Evolutionary conservation across 2,888 invertebrate genomes (phyloP), one percentile per base, ranked within the genome.

Genomic region (Ophraella communa): DNA sequence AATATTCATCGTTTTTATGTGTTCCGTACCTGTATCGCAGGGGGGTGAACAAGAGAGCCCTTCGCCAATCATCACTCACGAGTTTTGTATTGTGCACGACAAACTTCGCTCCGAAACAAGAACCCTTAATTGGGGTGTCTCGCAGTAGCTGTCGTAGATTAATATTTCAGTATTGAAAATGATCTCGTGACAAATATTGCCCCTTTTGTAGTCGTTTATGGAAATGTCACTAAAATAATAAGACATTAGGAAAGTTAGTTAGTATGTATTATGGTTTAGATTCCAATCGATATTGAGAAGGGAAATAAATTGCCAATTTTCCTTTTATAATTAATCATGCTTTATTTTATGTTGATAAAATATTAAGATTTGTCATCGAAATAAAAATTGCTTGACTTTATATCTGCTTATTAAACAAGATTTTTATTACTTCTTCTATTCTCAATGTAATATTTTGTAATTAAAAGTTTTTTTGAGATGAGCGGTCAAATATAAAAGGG

Each of bases 21-120:
- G n/a, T n/a, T n/a, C n/a, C n/a, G n/a, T n/a, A n/a, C n/a, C n/a
- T 47, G 17, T 10, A 24, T 14, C 49, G 10, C 23, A 30, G 11
- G n/a, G 11, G 39, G 59, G 55, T 24, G 56, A 47, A 60, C 47
- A 49, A 53, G 44, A 54, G 35, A 33, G 47, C 58, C 58, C 62
- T 44, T 23, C 39, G 56, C 52, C 61, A 61, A 61, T 65, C 61
- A 59, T 64, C 57, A 52, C 23, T 53, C 54, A 39, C 14, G 27
- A 54, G 55, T 59, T 45, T 60, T 18, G 58, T 49, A 55, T 64
- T 64, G 35, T 59, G 21, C 23, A 58, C 39, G 30, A 14, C 17
- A 44, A 33, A 30, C 23, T 53, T 63, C 30, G 10, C 53, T n/a
- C 23, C 23, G 53, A 63, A 63, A 58, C 57, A 57, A 62, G 56